Base-by-base conservation (phyloP, 2,797 vertebrate genomes). In the Cyclura pinguis region DNA sequence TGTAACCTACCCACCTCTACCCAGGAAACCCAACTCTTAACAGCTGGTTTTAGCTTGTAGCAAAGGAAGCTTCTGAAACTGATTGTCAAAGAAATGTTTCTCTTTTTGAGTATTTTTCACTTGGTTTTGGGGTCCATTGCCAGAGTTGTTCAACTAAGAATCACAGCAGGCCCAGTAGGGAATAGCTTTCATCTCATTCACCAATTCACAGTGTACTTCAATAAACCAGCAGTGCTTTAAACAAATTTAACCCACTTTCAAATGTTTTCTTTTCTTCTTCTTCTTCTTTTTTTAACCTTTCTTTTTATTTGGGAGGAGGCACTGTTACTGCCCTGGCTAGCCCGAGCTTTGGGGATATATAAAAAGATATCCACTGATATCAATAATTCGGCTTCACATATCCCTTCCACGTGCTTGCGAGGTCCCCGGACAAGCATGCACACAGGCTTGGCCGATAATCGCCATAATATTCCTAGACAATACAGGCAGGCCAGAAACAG, bases 181-280 rank as follows among this genome's bases (percentile, higher is more conserved):
- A 83, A 76, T 92, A 64, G 57, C 13, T 18, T 12, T 24, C 84
- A 18, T 90, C 89, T 86, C 80, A 91, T 91, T 42, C 94, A 77
- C 18, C 38, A 90, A 18, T 62, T 80, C 90, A 90, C 74, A 92
- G 22, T 12, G 76, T 89, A 76, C 67, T 91, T 86, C 62, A 24
- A 72, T 94, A 94, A 6, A 77, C 84, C 1, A 95, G 92, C n/a
- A 50, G 88, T 91, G 52, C 77, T 64, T 47, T 91, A 90, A 35
- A 12, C 85, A 91, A 93, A 80, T 91, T 90, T 5, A 27, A 35
- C 78, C 52, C 64, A 85, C 42, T 86, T n/a, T 93, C 88, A 22
- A 52, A 74, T 55, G 82, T 32, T 47, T 92, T 89, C n/a, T 42
- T 1, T 69, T 80, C 73, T 94, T 47, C 20, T 72, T 89, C 29